Conservation (phyloP, 2,797 vertebrate species). For the Taeniopygia guttata region DNA sequence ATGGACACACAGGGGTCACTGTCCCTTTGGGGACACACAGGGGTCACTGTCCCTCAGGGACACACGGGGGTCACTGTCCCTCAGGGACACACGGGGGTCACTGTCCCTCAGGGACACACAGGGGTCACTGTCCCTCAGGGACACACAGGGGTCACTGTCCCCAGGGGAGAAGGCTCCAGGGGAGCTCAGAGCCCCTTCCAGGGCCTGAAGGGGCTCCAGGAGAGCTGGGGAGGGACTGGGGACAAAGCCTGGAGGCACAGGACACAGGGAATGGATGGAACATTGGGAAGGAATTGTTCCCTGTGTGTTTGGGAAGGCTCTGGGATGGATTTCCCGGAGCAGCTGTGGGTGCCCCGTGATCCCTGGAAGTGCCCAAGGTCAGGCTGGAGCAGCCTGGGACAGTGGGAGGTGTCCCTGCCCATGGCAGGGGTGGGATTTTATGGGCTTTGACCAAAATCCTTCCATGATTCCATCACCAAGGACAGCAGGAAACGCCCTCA, state of each 20-base stretch:
- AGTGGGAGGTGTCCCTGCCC: background rate
- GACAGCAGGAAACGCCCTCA: background rate
- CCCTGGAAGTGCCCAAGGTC: background rate
- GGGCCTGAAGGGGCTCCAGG: no score
- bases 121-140: no score
- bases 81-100: no score
- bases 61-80: background rate
- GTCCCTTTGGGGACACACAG: no score
- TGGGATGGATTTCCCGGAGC: background rate
- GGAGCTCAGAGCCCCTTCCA: no score
- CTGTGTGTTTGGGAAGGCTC: rapidly evolving
- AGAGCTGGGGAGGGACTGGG: background rate
- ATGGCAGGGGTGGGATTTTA: background rate
- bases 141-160: background rate
- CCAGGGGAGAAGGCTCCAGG: background rate
- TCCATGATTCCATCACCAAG: background rate
- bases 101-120: background rate
- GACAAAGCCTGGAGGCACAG: background rate
- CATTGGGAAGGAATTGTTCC: rapidly evolving
- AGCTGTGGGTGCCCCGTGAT: background rate
- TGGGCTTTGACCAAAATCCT: background rate
- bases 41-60: no score
- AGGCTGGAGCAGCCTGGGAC: background rate
- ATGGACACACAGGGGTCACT: no score
- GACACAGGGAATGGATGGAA: background rate